phyloP scores from a whole-genome alignment of 1,140 invertebrate species.

The Trichonephila inaurata region DNA sequence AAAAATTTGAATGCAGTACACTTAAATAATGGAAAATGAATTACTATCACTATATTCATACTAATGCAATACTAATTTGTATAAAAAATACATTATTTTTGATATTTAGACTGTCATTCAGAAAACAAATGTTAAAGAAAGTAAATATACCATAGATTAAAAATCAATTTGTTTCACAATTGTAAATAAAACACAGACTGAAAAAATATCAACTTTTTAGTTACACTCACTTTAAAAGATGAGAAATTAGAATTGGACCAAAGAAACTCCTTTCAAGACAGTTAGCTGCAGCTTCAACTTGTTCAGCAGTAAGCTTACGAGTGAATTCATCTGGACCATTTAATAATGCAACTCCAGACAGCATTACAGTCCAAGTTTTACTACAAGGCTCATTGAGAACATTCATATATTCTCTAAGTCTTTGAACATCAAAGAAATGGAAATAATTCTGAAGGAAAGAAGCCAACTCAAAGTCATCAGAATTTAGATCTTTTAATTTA shows the following conservation, averaged over 20 bases:
- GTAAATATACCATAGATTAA: too few relatives aligned
- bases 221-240: slow-evolving; percentile 69
- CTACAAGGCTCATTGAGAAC: slow-evolving; percentile 43
- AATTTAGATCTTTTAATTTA: not conserved
- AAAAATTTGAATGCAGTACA: too few relatives aligned
- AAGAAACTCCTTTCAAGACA: slow-evolving; percentile 65
- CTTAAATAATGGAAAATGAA: too few relatives aligned
- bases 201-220: not conserved
- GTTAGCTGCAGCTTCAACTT: slow-evolving; percentile 64
- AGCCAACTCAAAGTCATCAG: slow-evolving; percentile 51
- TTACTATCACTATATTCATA: too few relatives aligned
- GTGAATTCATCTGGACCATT: slow-evolving; percentile 70
- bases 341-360: slow-evolving; percentile 61
- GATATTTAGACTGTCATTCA: too few relatives aligned
- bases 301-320: slow-evolving; percentile 64
- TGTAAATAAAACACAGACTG: too few relatives aligned
- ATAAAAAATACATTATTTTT: too few relatives aligned
- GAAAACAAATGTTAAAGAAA: too few relatives aligned
- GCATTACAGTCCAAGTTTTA: slow-evolving; percentile 68
- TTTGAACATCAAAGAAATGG: slow-evolving; percentile 73
- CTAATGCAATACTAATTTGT: too few relatives aligned
- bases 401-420: slow-evolving; percentile 63
- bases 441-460: slow-evolving; percentile 74
- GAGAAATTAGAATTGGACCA: slow-evolving; percentile 64
- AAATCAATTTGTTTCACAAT: too few relatives aligned